phyloP scores from a whole-genome alignment of 2,888 invertebrate genomes.

The Lasioglossum calceatum region DNA sequence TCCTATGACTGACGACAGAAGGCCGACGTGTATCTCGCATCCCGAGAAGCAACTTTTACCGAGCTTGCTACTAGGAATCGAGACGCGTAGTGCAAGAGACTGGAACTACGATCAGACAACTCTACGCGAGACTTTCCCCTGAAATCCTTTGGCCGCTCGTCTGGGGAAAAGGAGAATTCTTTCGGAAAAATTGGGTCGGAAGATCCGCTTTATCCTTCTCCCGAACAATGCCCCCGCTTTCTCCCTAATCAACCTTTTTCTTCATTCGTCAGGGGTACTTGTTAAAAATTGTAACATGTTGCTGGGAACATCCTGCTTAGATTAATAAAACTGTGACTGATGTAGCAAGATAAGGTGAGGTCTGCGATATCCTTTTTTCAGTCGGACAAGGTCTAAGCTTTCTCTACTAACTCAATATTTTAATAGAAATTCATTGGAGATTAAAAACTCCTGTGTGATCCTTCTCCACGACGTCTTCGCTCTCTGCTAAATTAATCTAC shows the following conservation, averaged over 20 bases:
- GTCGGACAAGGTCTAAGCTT: not conserved
- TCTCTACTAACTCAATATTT: not conserved
- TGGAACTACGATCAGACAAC: not conserved
- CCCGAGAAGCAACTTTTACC: conserved; percentile 40
- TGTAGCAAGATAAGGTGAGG: not conserved
- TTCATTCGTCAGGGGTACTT: not conserved
- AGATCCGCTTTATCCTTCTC: not conserved
- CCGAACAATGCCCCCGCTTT: not conserved
- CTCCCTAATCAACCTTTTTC: not conserved
- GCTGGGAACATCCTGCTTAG: not conserved
- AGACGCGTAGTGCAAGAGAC: not conserved
- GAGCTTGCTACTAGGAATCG: conserved; percentile 18
- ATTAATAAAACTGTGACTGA: not conserved
- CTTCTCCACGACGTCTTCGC: not conserved
- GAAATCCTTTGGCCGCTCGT: not conserved
- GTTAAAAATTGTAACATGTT: not conserved
- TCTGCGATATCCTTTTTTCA: not conserved
- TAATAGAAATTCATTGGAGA: not conserved
- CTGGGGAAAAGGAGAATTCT: conserved; percentile 5
- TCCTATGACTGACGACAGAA: conserved; percentile 54
- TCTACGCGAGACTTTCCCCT: conserved; percentile 15
- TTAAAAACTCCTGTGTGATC: not conserved
- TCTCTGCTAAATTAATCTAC: not conserved
- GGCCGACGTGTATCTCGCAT: conserved; percentile 8
- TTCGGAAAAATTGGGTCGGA: conserved; percentile 9